A percentile compares a stretch with the other conserved stretches of the same genome.
Evolutionary conservation across 2,888 invertebrate species (phyloP).

Genomic region (Polyploca ridens): DNA sequence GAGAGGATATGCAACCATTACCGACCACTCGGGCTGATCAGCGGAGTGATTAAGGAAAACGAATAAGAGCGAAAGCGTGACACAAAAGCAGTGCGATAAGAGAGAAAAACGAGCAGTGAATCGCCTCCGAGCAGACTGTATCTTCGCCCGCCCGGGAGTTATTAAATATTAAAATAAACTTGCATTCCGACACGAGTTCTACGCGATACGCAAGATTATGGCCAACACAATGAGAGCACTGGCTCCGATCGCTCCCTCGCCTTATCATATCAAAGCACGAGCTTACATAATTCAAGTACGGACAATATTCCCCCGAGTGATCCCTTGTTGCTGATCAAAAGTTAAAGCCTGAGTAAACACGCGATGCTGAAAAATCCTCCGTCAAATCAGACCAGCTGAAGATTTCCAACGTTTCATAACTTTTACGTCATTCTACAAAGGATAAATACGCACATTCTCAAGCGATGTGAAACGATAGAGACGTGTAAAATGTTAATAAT

Average conservation of each 20-base stretch:
- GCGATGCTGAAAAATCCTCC: slow-evolving; percentile 37
- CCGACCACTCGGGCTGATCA: slow-evolving; percentile 65
- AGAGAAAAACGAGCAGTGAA: slow-evolving; percentile 76
- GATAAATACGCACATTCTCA: slow-evolving; percentile 36
- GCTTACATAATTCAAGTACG: slow-evolving; percentile 72
- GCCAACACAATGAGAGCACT: slow-evolving; percentile 79
- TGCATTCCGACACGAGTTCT: slow-evolving; percentile 81
- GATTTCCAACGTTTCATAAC: slow-evolving; percentile 24
- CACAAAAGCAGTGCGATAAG: slow-evolving; percentile 80
- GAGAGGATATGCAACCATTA: slow-evolving; percentile 57
- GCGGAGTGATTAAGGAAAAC: slow-evolving; percentile 73
- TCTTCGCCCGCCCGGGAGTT: slow-evolving; percentile 76
- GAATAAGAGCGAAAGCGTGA: slow-evolving; percentile 77
- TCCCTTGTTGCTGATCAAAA: slow-evolving; percentile 56
- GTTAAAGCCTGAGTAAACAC: slow-evolving; percentile 58
- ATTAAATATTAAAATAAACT: slow-evolving; percentile 85
- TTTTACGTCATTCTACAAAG: slow-evolving; percentile 38
- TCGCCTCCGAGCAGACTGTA: slow-evolving; percentile 77
- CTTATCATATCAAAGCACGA: slow-evolving; percentile 79
- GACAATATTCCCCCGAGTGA: slow-evolving; percentile 51
- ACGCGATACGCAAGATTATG: slow-evolving; percentile 80
- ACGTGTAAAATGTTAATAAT: slow-evolving; percentile 55
- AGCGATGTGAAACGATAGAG: slow-evolving; percentile 16
- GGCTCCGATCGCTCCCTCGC: slow-evolving; percentile 69
- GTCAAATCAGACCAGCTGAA: slow-evolving; percentile 10